Base-by-base conservation (phyloP, 2,797 vertebrate genomes). In the Crocodylus rhombifer region DNA sequence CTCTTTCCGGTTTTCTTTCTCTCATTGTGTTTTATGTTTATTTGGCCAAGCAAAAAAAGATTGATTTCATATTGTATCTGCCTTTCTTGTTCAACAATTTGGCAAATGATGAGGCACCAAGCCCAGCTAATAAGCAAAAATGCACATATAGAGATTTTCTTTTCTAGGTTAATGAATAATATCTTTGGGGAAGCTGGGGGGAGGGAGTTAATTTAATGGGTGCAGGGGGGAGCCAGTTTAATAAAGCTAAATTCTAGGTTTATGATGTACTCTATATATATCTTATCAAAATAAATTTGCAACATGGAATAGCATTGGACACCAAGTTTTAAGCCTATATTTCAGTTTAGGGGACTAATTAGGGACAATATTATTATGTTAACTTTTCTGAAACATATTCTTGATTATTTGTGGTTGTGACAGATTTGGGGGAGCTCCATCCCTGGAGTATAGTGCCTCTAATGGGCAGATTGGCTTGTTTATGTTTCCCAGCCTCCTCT, bases 11-110 rank as follows among this genome's bases (percentile, higher is more conserved):
- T 87, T 94, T 89, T 91, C 80, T 92, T 89, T 87, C 57, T 64
- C 64, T 94, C 95, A 97, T 97, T 98, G 96, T 97, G 97, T 96
- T 98, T 98, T 95, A 95, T 98, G 97, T 98, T 98, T 98, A 97
- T 98, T 98, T 98, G 98, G 97, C 97, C 97, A 98, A 98, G 97
- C 98, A 98, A 98, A 98, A 91, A 98, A 98, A 99, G 98, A 98
- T 98, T 98, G 98, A 99, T 99, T 98, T 98, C 97, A 94, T 93
- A 95, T 98, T 97, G 97, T 98, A 98, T 98, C 98, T 98, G 96
- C 97, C 96, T 97, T 98, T 98, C 98, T 98, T 98, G 98, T 98
- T 98, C 98, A 97, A 98, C 98, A 98, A 98, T 98, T 98, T 98
- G 96, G 96, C 88, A 98, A 97, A 98, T 98, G 98, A 98, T 98